Conservation (phyloP, 2,797 vertebrate genomes). For the Staurois parvus region DNA sequence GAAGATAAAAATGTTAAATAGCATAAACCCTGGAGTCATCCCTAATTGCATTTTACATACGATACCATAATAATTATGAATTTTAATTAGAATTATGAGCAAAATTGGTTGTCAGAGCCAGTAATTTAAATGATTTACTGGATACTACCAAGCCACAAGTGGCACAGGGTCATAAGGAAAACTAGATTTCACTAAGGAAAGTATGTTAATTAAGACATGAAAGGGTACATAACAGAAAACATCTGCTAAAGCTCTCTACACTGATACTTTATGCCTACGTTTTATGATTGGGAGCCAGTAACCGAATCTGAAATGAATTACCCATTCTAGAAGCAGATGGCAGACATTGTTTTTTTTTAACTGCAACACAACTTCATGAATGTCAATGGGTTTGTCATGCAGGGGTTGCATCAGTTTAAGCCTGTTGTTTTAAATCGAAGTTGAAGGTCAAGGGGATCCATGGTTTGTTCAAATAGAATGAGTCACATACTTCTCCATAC, state of each 20-base stretch:
- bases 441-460: neutral
- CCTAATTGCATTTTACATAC: conserved; percentile 16
- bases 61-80: neutral
- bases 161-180: conserved; percentile 9
- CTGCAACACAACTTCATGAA: conserved; percentile 1
- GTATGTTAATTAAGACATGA: conserved; percentile 40
- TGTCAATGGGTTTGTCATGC: neutral
- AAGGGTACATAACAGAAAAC: conserved; percentile 39
- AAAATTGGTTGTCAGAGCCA: conserved; percentile 14
- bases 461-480: neutral
- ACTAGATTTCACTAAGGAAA: conserved; percentile 4
- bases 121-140: conserved; percentile 14
- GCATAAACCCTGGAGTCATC: neutral
- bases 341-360: neutral
- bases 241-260: conserved; percentile 23
- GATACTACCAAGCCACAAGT: neutral
- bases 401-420: neutral
- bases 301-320: conserved; percentile 34
- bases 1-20: neutral
- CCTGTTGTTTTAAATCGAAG: neutral
- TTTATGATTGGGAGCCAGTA: conserved; percentile 33
- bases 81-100: conserved; percentile 25
- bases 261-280: conserved; percentile 12
- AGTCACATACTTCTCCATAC: no score
- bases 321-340: conserved; percentile 29